Conservation (phyloP, 2,113 vertebrate genomes). For the Phasianus colchicus region DNA sequence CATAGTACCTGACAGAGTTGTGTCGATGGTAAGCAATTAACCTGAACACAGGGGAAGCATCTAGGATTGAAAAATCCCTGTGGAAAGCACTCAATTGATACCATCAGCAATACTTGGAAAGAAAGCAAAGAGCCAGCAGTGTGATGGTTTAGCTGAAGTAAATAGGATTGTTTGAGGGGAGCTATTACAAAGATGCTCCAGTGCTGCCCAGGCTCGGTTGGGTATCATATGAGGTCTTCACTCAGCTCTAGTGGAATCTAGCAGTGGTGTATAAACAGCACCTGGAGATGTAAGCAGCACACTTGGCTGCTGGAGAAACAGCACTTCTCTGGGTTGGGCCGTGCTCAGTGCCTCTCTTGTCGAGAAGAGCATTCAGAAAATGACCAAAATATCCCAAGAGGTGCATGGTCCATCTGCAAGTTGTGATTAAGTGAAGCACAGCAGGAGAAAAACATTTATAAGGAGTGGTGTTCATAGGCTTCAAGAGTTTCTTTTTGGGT, state of each 20-base stretch:
- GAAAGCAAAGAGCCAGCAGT: background rate
- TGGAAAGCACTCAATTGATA: background rate
- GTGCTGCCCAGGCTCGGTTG: background rate
- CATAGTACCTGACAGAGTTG: background rate
- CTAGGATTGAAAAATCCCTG: accelerated
- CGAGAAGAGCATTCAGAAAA: background rate
- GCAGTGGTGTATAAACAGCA: background rate
- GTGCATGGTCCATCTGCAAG: background rate
- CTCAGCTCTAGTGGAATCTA: background rate
- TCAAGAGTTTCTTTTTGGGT: background rate
- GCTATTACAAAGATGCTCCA: accelerated
- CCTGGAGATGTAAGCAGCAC: background rate
- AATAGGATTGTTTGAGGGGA: background rate
- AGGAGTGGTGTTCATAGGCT: background rate
- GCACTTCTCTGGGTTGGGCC: background rate
- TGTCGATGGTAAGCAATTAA: background rate
- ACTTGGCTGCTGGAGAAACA: accelerated
- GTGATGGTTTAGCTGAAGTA: background rate
- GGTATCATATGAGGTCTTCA: background rate
- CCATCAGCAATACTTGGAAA: background rate
- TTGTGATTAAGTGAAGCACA: background rate
- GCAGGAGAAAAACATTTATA: background rate
- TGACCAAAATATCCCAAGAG: background rate
- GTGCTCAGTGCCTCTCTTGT: background rate
- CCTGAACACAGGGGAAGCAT: background rate